Conservation (phyloP, 1,140 invertebrate species). For the Archivesica marissinica region DNA sequence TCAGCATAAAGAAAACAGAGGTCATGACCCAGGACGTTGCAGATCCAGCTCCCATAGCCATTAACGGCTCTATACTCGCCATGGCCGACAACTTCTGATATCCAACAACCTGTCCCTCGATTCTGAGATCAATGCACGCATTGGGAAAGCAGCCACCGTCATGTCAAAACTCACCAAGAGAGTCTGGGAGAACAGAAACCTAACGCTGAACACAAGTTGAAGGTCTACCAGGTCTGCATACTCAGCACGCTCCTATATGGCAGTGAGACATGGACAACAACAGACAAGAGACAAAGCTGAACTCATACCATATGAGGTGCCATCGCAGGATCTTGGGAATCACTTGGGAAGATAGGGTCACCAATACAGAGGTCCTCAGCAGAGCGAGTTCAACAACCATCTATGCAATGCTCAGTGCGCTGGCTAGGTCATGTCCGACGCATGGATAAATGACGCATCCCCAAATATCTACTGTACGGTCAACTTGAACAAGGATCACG, state of each 20-base stretch:
- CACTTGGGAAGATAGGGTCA: conserved; percentile 38
- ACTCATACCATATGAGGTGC: conserved; percentile 57
- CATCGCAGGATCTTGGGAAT: conserved; percentile 41
- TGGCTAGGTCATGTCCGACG: neutral
- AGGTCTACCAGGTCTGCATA: conserved; percentile 37
- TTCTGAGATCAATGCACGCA: conserved; percentile 7
- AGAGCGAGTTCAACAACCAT: neutral
- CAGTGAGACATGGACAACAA: conserved; percentile 56
- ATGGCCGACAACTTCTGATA: conserved; percentile 14
- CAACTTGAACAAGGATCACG: conserved; percentile 17
- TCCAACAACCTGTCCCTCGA: neutral
- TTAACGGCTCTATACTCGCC: neutral
- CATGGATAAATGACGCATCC: neutral
- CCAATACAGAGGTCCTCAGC: conserved; percentile 38
- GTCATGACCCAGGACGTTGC: conserved; percentile 9
- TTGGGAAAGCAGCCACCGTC: neutral
- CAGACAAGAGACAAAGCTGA: conserved; percentile 45
- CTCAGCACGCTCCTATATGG: conserved; percentile 49
- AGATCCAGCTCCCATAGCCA: neutral
- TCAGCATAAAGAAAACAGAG: no score
- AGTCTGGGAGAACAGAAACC: no score
- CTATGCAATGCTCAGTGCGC: neutral
- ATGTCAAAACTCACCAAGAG: conserved; percentile 26
- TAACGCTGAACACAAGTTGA: conserved; percentile 43
- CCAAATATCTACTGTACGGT: neutral